These are phyloP conservation scores for Leucosticte australis DNA, from an alignment of 2,113 vertebrate species.

Conservation along the genomic window DNA sequence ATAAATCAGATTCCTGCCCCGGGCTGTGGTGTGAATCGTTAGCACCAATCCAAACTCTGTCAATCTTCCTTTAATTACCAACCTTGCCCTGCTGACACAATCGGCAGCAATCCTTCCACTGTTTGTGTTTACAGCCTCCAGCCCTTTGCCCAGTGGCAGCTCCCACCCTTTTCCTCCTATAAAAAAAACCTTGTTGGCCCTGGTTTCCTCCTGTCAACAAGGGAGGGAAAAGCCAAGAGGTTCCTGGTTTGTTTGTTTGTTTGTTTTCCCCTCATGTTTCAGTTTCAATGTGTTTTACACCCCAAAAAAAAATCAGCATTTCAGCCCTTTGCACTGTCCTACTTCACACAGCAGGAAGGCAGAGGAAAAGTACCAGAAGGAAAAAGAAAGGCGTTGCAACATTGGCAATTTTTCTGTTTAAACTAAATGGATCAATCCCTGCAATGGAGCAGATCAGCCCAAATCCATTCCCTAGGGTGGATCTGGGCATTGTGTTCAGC, in stretches of 20 bases:
- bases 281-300: not conserved
- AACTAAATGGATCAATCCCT: not conserved
- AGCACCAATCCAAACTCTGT: not conserved
- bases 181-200: not conserved
- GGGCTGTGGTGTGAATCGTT: not conserved
- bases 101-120: not conserved
- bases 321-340: not conserved
- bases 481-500: not conserved
- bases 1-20: not conserved
- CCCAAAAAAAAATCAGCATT: not conserved
- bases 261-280: not conserved
- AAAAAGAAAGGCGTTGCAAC: not conserved
- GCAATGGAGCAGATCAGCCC: not conserved
- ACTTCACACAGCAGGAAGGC: not conserved
- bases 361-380: not conserved
- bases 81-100: not conserved
- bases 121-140: not conserved
- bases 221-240: not conserved
- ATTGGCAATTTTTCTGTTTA: not conserved
- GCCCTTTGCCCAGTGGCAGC: not conserved
- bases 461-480: not conserved
- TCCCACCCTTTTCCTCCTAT: not conserved
- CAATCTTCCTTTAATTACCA: not conserved
- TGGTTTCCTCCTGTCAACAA: not conserved
- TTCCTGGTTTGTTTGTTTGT: not conserved